Base-by-base conservation (phyloP, 2,888 invertebrate genomes). In the Synanthedon myopaeformis region DNA sequence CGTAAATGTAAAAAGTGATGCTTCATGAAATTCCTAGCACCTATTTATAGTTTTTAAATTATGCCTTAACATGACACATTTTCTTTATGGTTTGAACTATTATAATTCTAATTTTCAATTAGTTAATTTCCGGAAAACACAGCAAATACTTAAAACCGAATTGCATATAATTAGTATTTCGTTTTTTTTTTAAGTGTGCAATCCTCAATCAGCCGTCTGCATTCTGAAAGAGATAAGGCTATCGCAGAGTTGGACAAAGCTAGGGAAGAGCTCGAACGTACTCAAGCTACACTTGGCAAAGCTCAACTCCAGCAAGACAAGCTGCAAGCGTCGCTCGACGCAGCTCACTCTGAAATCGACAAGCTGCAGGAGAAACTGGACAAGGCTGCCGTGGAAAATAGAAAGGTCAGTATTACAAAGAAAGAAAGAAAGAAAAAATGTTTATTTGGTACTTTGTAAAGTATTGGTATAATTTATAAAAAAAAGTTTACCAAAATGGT, bases 271-370 rank as follows among this genome's bases (percentile, higher is more conserved):
- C 89, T 96, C 68, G 96, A 96, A 82, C 90, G 96, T 59, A 93
- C 94, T 28, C 95, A 96, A 78, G 95, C 94, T 35, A 95, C 95
- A 52, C 91, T 96, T 55, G 96, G 96, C 74, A 97, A 96, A 82
- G 93, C 96, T 57, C 96, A 97, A 81, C 87, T 95, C 55, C 96
- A 96, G 72, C 95, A 96, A 74, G 97, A 97, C 82, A 97, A 97
- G 81, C 87, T 96, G 53, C 96, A 97, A 81, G 94, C 94, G 60
- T 89, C 94, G 11, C 88, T 96, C 63, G 97, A 97, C 82, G 93
- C 95, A 70, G 94, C 96, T 17, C 96, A 97, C 78, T 94, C 94
- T 54, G 96, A 96, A 74, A 92, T 94, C 53, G 96, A 97, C 77
- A 94, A 96, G 71, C 86, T 96, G 54, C 96, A 96, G 79, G 96